Percentiles rank a stretch among this genome's conserved stretches.
Conservation (phyloP, 2,888 invertebrate species). For the Lamproptera curius region DNA sequence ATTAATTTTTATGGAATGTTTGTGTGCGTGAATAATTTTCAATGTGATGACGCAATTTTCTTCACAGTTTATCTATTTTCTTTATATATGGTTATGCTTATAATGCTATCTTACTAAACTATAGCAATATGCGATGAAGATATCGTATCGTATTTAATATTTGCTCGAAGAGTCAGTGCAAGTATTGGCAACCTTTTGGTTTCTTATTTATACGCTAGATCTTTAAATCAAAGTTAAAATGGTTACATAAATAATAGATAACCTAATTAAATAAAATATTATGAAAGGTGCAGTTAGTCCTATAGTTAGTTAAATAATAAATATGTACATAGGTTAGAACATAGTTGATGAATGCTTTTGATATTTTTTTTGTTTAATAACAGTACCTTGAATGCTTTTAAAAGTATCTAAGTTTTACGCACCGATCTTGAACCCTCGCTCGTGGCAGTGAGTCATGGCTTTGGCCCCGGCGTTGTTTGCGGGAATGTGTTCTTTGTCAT, state of each 20-base stretch:
- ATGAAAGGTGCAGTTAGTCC: neutral
- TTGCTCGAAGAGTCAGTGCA: too few species aligned
- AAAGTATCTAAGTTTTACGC: too few species aligned
- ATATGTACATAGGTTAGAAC: neutral
- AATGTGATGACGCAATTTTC: neutral
- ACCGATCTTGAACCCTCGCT: constrained; percentile 28
- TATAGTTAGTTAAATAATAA: neutral
- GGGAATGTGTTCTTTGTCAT: constrained; percentile 52
- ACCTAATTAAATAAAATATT: neutral
- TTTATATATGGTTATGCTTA: neutral
- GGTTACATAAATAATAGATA: too few species aligned
- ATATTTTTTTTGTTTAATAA: neutral
- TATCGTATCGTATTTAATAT: neutral
- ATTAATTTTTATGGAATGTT: too few species aligned
- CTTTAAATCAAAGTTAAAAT: too few species aligned
- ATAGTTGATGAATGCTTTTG: neutral
- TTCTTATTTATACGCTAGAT: too few species aligned
- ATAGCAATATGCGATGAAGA: neutral
- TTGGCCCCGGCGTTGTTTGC: constrained; percentile 30
- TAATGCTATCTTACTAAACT: neutral
- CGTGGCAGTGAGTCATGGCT: constrained; percentile 46
- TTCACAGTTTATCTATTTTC: constrained; percentile 4
- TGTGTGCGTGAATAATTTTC: neutral
- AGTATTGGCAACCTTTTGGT: too few species aligned
- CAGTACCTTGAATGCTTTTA: neutral